Percentiles rank a stretch among this genome's conserved stretches.
Evolutionary conservation across 2,113 vertebrate species (phyloP).

Genomic region (Chelonoidis abingdonii): DNA sequence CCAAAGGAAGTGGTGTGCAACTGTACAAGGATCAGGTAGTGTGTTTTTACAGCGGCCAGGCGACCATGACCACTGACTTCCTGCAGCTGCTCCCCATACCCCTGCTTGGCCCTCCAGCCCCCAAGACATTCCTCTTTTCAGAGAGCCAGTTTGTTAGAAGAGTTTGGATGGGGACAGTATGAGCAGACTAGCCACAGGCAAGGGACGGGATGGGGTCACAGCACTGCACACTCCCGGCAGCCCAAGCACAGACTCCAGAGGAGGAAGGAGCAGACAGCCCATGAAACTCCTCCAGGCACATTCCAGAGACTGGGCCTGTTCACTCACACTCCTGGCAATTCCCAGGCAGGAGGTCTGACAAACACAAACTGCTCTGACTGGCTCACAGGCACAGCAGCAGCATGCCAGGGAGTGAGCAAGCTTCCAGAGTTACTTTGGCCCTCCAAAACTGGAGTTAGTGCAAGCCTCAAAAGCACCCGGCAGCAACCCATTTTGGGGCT

Average conservation of each 20-base stretch:
- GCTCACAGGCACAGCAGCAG: neutral
- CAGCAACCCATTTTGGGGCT: neutral
- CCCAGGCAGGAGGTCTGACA: neutral
- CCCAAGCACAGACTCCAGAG: neutral
- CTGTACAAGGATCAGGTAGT: accelerated
- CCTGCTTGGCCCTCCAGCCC: neutral
- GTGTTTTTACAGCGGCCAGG: neutral
- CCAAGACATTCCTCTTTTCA: neutral
- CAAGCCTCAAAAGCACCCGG: neutral
- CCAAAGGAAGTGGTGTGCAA: slow-evolving; percentile 42
- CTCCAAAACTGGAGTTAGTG: neutral
- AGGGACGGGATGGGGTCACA: neutral
- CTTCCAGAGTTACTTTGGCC: neutral
- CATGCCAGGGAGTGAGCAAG: neutral
- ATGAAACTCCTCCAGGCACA: neutral
- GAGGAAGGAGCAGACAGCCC: neutral
- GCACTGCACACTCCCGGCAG: neutral
- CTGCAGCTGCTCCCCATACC: slow-evolving; percentile 44
- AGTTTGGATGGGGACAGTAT: neutral
- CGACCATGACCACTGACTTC: slow-evolving; percentile 30
- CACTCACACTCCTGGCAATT: neutral
- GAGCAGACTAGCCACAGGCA: neutral
- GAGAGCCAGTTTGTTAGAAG: neutral
- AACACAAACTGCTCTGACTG: neutral
- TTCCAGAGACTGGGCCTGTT: neutral